Evolutionary conservation across 1,140 invertebrate species (phyloP), one percentile per base, ranked within the genome.

Genomic region (Zaprionus taronus): DNA sequence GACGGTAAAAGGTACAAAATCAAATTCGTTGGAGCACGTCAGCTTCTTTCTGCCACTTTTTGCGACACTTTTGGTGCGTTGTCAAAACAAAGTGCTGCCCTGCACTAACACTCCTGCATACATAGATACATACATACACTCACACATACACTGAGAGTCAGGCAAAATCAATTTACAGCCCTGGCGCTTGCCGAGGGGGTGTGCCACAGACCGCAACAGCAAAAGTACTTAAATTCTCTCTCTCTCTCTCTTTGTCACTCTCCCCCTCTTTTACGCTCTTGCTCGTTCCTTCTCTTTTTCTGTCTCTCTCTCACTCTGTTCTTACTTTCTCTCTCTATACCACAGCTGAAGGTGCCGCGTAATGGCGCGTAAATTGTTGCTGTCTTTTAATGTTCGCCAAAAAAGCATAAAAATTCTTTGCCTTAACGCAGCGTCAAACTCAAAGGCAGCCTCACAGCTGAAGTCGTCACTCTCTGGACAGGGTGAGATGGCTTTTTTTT

Each of bases 151-250:
- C 15, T n/a, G n/a, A 47, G 38, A 47, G 41, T 17, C 41, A 83
- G 72, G 73, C 81, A 80, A 87, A 87, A 86, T 86, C 83, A 83
- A 86, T 86, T 86, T 83, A 34, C 53, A 83, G 83, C 76, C 84
- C 60, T 31, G 66, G 15, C 41, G 44, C 51, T 51, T 31, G 15
- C 5, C 6, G 56, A 22, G 62, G 7, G 70, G 31, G 15, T 58
- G 28, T 22, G 41, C 41, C n/a, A 47, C 2, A 44, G 41, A n/a
- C 41, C 41, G 7, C 41, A 44, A 7, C 41, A 47, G 22, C 41
- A 41, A 61, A 60, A 73, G 60, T 69, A 55, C 67, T 72, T 66
- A 65, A 66, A 34, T 55, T 34, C 31, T 22, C 34, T 51, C 65
- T 34, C 56, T 34, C 56, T 41, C 56, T 57, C 28, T 14, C 36